Base-by-base conservation (phyloP, 92 coral and sea anemone genomes). In the Siderastrea siderea region DNA sequence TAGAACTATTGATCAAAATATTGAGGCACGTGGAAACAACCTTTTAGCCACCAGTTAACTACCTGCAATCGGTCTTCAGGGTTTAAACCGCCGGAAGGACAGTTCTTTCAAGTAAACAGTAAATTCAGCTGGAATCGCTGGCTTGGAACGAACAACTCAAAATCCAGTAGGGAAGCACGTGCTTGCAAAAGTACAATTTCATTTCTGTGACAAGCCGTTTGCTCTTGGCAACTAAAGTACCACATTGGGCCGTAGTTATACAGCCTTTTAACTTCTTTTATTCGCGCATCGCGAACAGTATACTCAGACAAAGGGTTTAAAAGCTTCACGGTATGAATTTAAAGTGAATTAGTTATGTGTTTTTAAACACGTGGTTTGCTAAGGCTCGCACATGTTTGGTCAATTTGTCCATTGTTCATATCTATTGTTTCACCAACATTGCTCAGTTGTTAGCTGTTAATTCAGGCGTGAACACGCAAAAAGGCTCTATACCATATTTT, bases 381-480 rank as follows among this genome's bases (percentile, higher is more conserved):
- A 59, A 12, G 80, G 61, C 80, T 71, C 79, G 66, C 87, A 83
- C 87, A 83, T 83, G 87, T 83, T 83, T 83, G 57, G 71, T 44
- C 71, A 59, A 71, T 72, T 73, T 49, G 69, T 62, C n/a, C 60
- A 58, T 83, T 83, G 80, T 83, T 83, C 72, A 47, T 47, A 3
- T 14, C 43, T 51, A 68, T 83, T 83, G 87, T 83, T 71, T 71
- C 45, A 15, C 14, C 87, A n/a, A n/a, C n/a, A 72, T 83, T 83
- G 87, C 87, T 83, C 87, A 83, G 87, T 83, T 83, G 16, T 83
- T 43, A 60, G 87, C 72, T 70, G 80, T 52, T 83, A 51, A 83
- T 4, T 83, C 80, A 72, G 60, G 87, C 80, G 80, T 47, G 46
- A 71, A 73, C 15, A 46, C 43, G 17, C 69, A 16, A 60, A 71